Conservation (phyloP, 2,888 invertebrate genomes). For the Timema podura region DNA sequence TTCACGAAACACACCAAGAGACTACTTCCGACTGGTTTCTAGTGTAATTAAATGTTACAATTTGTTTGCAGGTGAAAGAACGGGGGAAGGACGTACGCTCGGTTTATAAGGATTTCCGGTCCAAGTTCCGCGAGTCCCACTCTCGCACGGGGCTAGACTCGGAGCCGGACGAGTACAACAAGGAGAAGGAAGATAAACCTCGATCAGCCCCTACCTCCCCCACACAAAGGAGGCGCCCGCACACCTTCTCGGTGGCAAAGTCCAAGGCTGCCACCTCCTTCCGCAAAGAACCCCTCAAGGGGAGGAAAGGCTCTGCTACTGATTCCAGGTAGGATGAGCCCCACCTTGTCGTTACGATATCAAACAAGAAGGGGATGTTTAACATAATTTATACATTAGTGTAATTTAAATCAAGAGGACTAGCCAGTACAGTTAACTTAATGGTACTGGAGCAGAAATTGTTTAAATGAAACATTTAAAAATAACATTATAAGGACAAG, state of each 20-base stretch:
- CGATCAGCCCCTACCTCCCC: slow-evolving; percentile 65
- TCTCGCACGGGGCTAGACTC: slow-evolving; percentile 25
- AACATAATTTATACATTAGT: no score
- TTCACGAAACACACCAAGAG: no score
- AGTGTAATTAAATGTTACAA: no score
- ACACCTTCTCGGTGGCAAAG: slow-evolving; percentile 42
- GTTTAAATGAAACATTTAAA: no score
- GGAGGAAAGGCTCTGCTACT: slow-evolving; percentile 40
- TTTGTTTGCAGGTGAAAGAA: slow-evolving; percentile 58
- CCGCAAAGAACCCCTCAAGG: slow-evolving; percentile 42
- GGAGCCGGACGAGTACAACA: slow-evolving; percentile 32
- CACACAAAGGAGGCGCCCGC: slow-evolving; percentile 52
- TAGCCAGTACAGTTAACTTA: no score
- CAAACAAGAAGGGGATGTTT: no score
- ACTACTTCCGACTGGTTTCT: no score
- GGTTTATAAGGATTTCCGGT: slow-evolving; percentile 70
- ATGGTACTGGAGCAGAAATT: no score
- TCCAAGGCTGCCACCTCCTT: slow-evolving; percentile 39
- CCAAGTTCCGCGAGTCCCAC: slow-evolving; percentile 50
- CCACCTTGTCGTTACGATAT: no score
- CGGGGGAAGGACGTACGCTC: slow-evolving; percentile 71
- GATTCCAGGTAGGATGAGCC: slow-evolving; percentile 29
- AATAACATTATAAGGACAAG: no score
- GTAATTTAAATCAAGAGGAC: no score
- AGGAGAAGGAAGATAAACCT: slow-evolving; percentile 43